These are phyloP conservation scores for Tetragnatha versicolor DNA, from an alignment of 1,140 invertebrate genomes.

Conservation along the genomic window DNA sequence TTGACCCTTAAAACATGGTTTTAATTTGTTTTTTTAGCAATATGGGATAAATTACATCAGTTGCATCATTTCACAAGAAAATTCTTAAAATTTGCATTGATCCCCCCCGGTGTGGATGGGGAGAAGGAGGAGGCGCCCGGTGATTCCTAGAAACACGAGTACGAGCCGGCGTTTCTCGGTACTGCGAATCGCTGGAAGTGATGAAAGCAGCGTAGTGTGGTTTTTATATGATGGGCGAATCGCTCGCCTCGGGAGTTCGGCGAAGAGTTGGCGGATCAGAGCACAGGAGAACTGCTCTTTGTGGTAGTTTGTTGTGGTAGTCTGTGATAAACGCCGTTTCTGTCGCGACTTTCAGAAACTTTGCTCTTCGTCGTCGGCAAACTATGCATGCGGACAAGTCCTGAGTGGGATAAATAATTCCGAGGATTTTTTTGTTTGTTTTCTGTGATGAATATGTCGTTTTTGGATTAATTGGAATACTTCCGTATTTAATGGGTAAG, in stretches of 20 bases:
- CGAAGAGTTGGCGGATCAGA: background rate
- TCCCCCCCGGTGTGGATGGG: no score
- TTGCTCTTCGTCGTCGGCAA: background rate
- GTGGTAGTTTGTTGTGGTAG: no score
- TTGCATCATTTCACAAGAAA: no score
- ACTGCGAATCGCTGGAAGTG: conserved; percentile 25
- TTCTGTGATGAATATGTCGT: conserved; percentile 3
- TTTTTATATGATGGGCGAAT: conserved; percentile 12
- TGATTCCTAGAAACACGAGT: conserved; percentile 1
- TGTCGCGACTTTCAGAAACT: conserved; percentile 17
- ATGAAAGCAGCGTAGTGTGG: conserved; percentile 18
- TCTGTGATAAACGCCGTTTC: background rate
- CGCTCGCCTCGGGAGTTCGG: conserved; percentile 1
- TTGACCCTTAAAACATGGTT: no score
- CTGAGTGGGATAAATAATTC: no score
- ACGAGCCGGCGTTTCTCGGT: conserved; percentile 17
- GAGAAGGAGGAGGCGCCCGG: no score
- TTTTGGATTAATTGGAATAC: conserved; percentile 27
- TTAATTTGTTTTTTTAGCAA: no score
- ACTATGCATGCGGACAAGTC: no score
- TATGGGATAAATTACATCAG: no score
- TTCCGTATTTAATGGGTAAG: conserved; percentile 30
- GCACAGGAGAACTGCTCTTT: background rate
- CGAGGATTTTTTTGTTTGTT: background rate
- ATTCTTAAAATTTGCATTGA: no score